These are phyloP conservation scores for Phyllotis vaccarum DNA, from an alignment of 2,797 vertebrate species.

Conservation along the genomic window DNA sequence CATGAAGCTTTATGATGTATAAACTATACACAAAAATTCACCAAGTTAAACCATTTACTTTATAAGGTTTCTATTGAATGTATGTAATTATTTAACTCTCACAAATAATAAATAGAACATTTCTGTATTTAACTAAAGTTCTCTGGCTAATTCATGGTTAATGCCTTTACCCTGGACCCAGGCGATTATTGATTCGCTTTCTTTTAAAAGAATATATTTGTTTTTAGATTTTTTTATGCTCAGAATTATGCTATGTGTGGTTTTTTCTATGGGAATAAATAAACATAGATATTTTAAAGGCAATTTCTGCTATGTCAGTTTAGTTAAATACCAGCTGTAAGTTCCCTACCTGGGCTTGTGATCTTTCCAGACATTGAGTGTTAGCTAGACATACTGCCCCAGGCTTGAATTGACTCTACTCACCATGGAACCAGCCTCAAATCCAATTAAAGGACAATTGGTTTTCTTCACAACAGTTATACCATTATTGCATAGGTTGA, in stretches of 20 bases:
- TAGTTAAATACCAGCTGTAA: neutral
- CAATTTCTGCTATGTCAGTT: neutral
- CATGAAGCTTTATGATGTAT: neutral
- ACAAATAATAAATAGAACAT: neutral
- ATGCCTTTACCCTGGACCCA: neutral
- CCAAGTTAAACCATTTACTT: neutral
- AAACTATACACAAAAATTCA: neutral
- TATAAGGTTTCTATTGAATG: constrained; percentile 9
- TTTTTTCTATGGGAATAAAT: neutral
- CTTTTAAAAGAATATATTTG: neutral
- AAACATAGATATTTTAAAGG: neutral
- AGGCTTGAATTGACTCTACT: neutral
- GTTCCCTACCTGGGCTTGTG: neutral
- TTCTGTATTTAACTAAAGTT: neutral
- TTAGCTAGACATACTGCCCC: neutral
- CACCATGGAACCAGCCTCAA: neutral
- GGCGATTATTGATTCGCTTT: constrained; percentile 2
- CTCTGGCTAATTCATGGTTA: neutral
- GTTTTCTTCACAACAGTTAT: neutral
- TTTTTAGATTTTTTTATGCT: neutral
- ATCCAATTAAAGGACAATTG: neutral
- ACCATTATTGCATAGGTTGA: neutral
- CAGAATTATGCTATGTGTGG: neutral
- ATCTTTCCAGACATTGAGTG: neutral
- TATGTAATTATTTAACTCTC: neutral